A percentile compares a stretch with the other conserved stretches of the same genome.
phyloP scores from a whole-genome alignment of 1,140 invertebrate genomes.

The Drosophila lacertosa region DNA sequence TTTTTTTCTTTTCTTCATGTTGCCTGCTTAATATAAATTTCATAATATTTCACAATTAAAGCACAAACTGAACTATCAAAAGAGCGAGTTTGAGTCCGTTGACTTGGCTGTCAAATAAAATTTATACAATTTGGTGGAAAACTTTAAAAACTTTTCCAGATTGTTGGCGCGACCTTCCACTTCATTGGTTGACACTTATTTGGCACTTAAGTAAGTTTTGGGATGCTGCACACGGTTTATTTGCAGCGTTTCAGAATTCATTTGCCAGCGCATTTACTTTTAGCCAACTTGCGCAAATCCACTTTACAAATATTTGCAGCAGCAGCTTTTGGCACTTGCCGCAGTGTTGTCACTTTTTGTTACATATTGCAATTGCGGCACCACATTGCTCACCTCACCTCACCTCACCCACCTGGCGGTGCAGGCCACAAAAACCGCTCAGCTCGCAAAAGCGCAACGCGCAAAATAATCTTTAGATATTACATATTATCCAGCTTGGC shows the following conservation, averaged over 20 bases:
- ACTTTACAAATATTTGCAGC: slow-evolving; percentile 72
- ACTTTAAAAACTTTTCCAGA: neutral
- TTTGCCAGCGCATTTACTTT: slow-evolving; percentile 62
- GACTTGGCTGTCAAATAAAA: slow-evolving; percentile 4
- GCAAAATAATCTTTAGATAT: slow-evolving; percentile 74
- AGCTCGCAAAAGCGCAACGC: slow-evolving; percentile 35
- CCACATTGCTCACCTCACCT: slow-evolving; percentile 38
- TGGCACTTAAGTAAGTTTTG: slow-evolving; percentile 35
- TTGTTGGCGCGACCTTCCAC: slow-evolving; percentile 9
- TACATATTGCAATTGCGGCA: slow-evolving; percentile 53
- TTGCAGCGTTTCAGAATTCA: slow-evolving; percentile 61
- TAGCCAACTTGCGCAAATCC: slow-evolving; percentile 66
- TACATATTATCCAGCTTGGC: slow-evolving; percentile 66
- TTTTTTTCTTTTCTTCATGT: too few relatives aligned
- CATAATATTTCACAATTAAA: neutral
- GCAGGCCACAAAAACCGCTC: slow-evolving; percentile 64
- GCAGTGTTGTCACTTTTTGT: slow-evolving; percentile 48
- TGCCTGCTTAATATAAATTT: too few relatives aligned
- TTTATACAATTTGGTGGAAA: slow-evolving; percentile 6
- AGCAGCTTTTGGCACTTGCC: slow-evolving; percentile 51
- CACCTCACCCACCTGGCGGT: slow-evolving; percentile 44
- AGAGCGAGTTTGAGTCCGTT: too few relatives aligned
- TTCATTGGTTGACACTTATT: slow-evolving; percentile 49
- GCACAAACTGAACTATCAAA: neutral
- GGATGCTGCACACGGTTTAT: neutral